phyloP scores from a whole-genome alignment of 1,140 invertebrate genomes.

The Aphis gossypii region DNA sequence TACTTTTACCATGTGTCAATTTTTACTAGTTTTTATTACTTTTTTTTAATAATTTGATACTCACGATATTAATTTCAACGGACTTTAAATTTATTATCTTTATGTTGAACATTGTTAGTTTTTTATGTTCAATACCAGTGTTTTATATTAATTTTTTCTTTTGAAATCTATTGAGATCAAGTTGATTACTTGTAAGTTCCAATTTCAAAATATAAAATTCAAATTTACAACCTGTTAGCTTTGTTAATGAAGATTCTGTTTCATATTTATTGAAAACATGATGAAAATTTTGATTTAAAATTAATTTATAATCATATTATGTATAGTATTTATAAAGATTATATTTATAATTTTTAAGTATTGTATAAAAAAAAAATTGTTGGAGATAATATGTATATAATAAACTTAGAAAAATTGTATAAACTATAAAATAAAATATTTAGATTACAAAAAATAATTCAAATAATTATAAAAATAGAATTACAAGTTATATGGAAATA shows the following conservation, averaged over 20 bases:
- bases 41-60: neutral
- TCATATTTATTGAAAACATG: neutral
- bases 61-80: neutral
- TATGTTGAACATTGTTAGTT: constrained; percentile 1
- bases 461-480: neutral
- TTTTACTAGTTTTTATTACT: neutral
- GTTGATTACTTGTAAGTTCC: neutral
- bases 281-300: neutral
- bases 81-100: neutral
- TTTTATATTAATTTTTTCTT: constrained; percentile 13
- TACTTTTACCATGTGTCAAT: neutral
- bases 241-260: neutral
- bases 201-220: neutral
- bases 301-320: neutral
- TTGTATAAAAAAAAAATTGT: neutral
- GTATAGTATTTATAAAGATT: no score
- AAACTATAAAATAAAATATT: neutral
- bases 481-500: neutral
- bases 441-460: neutral
- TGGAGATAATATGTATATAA: neutral
- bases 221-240: neutral
- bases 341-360: neutral
- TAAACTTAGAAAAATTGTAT: neutral
- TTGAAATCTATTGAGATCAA: neutral
- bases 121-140: neutral